Evolutionary conservation across 1,140 invertebrate genomes (phyloP), one percentile per base, ranked within the genome.

Genomic region (Pygmarrhopalites habei): DNA sequence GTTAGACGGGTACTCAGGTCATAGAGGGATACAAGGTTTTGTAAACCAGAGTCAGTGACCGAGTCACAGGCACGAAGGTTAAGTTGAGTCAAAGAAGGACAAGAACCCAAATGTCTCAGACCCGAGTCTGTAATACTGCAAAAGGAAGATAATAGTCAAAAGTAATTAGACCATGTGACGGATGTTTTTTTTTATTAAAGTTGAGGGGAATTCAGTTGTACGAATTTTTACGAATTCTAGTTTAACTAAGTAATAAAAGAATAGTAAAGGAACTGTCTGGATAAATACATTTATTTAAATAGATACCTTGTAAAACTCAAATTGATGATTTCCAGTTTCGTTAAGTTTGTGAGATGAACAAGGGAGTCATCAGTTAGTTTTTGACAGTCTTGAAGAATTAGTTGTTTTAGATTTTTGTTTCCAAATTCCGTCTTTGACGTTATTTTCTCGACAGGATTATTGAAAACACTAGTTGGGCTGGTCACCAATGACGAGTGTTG

Each of bases 361-460:
- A 97, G 78, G 0, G 90, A 86, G 69, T 93, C 90, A 76, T 97
- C 93, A 30, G 89, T 90, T 15, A 97, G 76, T 71, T 92, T 84
- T 77, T 95, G 92, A 78, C 92, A 96, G 77, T 96, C 92, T 78
- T 96, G 93, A 29, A 96, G 79, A 7, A 89, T 89, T 3, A 97
- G 78, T 72, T 89, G 81, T 74, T 95, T 90, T 51, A 97, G 77
- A 10, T 80, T 80, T 2, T 84, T 79, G 59, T 85, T 86, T 0
- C 88, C 87, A 62, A 72, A 70, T 53, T 72, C 30, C 17, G 61
- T 71, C 19, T 12, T 26, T 17, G 26, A 7, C 5, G 25, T 39
- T 23, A 59, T 64, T 35, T 64, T 64, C 26, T 55, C 47, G 15
- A 62, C 23, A 7, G 7, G 7, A 39, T n/a, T n/a, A n/a, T n/a